Conservation (phyloP, 2,888 invertebrate species). For the Cosmopolites sordidus region DNA sequence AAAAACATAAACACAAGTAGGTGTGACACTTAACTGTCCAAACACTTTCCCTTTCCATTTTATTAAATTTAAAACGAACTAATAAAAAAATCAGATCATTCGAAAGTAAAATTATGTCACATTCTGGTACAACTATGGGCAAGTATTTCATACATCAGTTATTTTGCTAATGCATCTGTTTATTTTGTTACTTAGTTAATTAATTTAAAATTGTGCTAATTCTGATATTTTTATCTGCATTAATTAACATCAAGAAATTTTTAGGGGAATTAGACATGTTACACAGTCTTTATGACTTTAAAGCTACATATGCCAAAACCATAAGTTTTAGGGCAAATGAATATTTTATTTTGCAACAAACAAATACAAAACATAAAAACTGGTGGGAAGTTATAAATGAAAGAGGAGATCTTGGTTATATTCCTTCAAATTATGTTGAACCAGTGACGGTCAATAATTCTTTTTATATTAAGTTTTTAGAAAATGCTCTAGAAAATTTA, state of each 20-base stretch:
- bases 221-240: not conserved
- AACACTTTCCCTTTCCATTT: slow-evolving; percentile 16
- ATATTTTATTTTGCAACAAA: slow-evolving; percentile 75
- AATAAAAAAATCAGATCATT: slow-evolving; percentile 10
- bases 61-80: not conserved
- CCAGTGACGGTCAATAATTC: slow-evolving; percentile 70
- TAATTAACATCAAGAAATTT: not conserved
- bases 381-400: slow-evolving; percentile 88
- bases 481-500: slow-evolving; percentile 59
- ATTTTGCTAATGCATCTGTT: not conserved
- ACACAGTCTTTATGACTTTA: slow-evolving; percentile 77
- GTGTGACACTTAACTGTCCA: slow-evolving; percentile 34
- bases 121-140: slow-evolving; percentile 35
- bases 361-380: slow-evolving; percentile 72
- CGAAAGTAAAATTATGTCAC: slow-evolving; percentile 31
- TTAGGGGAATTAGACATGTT: slow-evolving; percentile 72
- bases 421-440: slow-evolving; percentile 82
- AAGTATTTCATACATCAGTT: slow-evolving; percentile 16
- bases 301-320: slow-evolving; percentile 78
- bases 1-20: slow-evolving; percentile 36
- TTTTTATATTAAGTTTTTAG: slow-evolving; percentile 67
- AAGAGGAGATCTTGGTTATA: slow-evolving; percentile 77
- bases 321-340: slow-evolving; percentile 76
- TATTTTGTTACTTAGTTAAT: not conserved
- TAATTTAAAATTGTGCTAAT: not conserved